Base-by-base conservation (phyloP, 2,797 vertebrate species). In the Sciurus carolinensis region DNA sequence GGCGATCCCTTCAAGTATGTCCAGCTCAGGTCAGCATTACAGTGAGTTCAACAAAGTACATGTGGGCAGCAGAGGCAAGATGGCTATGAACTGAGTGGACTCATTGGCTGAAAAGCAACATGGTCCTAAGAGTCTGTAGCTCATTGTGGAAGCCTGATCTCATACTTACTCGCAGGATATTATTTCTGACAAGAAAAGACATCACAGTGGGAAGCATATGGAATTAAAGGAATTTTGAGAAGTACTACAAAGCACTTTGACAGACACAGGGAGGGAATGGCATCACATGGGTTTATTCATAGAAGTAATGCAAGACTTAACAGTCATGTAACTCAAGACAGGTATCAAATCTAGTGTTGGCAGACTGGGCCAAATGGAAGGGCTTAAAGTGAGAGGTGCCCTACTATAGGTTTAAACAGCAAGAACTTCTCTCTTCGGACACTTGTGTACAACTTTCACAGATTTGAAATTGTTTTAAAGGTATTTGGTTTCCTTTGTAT, bases 151-250 rank as follows among this genome's bases (percentile, higher is more conserved):
- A 77, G 8, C 10, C 14, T 24, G n/a, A 47, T 13, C 33, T 50
- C 8, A 2, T 30, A 80, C 3, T 91, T 67, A 87, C 54, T 72
- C 91, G 13, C 3, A 72, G 12, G 17, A 26, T 47, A 17, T 50
- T 95, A 75, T 42, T 95, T 83, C 71, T 90, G 66, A 86, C 14
- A 69, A 71, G 59, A 90, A 95, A 92, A 64, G 14, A 52, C 8
- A 67, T 18, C 33, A 67, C 3, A 0, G 7, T n/a, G 66, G 30
- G 33, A n/a, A 67, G 33, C 15, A 67, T 67, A 13, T 67, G 66
- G 5, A n/a, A 18, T 94, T 93, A 89, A 94, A 90, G 85, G 22
- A 71, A 86, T 94, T 71, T 39, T 91, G n/a, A 93, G 59, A 88
- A 69, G 52, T 59, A 11, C 13, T 44, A 83, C 50, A 54, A 79